A percentile compares a stretch with the other conserved stretches of the same genome.
These are phyloP conservation scores for Oasisia sp. DNA, from an alignment of 2,888 invertebrate genomes.

Conservation along the genomic window DNA sequence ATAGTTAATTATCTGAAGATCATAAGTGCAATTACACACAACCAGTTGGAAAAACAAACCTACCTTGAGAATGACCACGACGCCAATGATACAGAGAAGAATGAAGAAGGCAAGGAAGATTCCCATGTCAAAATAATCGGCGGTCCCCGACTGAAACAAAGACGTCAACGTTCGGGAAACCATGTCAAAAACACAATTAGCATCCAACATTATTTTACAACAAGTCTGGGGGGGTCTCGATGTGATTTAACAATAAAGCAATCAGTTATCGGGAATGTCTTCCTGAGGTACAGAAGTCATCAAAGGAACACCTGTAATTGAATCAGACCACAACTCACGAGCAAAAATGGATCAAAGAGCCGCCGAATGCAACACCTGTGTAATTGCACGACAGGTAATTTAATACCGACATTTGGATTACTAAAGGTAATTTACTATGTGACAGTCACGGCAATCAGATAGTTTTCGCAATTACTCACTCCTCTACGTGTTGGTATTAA, in stretches of 20 bases:
- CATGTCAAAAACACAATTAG: not conserved
- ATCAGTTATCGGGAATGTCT: not conserved
- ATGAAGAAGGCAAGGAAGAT: conserved; percentile 59
- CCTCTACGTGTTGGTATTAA: not conserved
- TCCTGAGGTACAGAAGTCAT: not conserved
- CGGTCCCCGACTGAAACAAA: not conserved
- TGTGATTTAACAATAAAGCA: not conserved
- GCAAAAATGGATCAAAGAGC: not conserved
- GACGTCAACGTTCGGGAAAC: not conserved
- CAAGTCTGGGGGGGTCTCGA: not conserved
- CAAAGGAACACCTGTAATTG: not conserved
- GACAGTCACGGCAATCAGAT: not conserved
- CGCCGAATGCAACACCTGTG: not conserved
- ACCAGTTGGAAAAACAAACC: not conserved
- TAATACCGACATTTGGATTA: not conserved
- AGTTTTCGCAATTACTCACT: not conserved
- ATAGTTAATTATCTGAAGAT: not conserved
- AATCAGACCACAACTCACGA: not conserved
- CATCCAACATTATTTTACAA: not conserved
- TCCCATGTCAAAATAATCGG: conserved; percentile 44
- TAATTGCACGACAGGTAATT: not conserved
- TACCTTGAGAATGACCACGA: conserved; percentile 55
- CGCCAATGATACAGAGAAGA: conserved; percentile 52
- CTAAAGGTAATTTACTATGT: not conserved
- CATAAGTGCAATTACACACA: not conserved